Conservation (phyloP, 2,888 invertebrate genomes). For the Napeogenes inachia region DNA sequence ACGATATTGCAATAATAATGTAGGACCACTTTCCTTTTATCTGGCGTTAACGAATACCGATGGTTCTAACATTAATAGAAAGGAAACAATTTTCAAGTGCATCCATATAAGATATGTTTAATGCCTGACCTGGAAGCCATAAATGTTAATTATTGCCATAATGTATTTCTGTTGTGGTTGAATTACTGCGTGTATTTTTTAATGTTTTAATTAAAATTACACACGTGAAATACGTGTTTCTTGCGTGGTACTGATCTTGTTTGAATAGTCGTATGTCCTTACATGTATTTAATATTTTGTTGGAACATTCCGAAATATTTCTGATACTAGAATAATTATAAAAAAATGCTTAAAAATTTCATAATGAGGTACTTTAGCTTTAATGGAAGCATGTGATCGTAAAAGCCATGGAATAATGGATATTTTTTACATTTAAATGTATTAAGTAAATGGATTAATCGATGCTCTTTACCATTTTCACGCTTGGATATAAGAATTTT, state of each 20-base stretch:
- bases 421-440: slow-evolving; percentile 1
- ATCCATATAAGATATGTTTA: slow-evolving; percentile 10
- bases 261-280: no score
- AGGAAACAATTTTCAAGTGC: slow-evolving; percentile 24
- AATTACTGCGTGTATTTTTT: no score
- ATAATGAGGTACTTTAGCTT: background rate
- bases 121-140: background rate
- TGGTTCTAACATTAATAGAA: slow-evolving; percentile 23
- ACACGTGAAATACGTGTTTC: no score
- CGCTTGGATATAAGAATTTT: slow-evolving; percentile 10
- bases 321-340: no score
- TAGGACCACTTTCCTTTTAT: slow-evolving; percentile 24
- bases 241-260: no score
- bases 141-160: slow-evolving; percentile 7
- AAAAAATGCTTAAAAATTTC: no score
- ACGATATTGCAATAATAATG: slow-evolving; percentile 12
- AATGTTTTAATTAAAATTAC: no score
- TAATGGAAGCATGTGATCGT: background rate
- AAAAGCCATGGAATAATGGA: background rate
- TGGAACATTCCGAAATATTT: background rate
- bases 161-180: no score
- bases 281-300: no score
- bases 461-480: slow-evolving; percentile 3
- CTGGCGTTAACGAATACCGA: slow-evolving; percentile 29
- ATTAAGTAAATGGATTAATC: slow-evolving; percentile 3